Base-by-base conservation (phyloP, 2,113 vertebrate genomes). In the Chunga burmeisteri region DNA sequence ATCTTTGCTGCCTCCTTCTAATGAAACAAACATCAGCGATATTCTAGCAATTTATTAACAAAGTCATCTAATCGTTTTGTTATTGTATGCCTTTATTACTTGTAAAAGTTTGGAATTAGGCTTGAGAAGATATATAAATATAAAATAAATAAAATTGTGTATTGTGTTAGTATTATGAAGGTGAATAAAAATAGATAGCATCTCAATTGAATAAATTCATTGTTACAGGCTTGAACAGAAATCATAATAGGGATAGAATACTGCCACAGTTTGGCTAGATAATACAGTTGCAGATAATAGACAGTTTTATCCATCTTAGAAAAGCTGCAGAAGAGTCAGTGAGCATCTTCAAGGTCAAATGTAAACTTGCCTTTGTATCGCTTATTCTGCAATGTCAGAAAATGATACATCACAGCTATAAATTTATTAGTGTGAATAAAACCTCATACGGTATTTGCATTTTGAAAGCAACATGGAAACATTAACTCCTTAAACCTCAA, bases 311-410 rank as follows among this genome's bases (percentile, higher is more conserved):
- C 89, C 32, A 79, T 66, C 90, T 90, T 88, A 95, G 68, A 91
- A 93, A 94, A 96, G 50, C 88, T 47, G 75, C 42, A 92, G 68
- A 94, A 86, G 22, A 70, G 63, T 85, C 65, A 95, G 13, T 87
- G 89, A 96, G 62, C 29, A 58, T 55, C 27, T 47, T 80, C 73
- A 96, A 96, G 92, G 82, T 97, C 86, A 85, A 92, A 96, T 6
- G n/a, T 36, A 95, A 96, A 96, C 30, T 34, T 86, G 85, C 93
- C 63, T 67, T 62, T 0, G 0, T 34, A 79, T 89, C 0, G 2
- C 53, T 96, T 79, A 40, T 55, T 88, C n/a, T 82, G 23, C 49
- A 50, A 42, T 81, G 70, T 61, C 91, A 94, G 62, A 89, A 97
- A 94, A 79, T 42, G 86, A 93, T 66, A 70, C 46, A 86, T n/a